These are phyloP conservation scores for Chloroclystis v-ata DNA, from an alignment of 2,888 invertebrate genomes.

Conservation along the genomic window DNA sequence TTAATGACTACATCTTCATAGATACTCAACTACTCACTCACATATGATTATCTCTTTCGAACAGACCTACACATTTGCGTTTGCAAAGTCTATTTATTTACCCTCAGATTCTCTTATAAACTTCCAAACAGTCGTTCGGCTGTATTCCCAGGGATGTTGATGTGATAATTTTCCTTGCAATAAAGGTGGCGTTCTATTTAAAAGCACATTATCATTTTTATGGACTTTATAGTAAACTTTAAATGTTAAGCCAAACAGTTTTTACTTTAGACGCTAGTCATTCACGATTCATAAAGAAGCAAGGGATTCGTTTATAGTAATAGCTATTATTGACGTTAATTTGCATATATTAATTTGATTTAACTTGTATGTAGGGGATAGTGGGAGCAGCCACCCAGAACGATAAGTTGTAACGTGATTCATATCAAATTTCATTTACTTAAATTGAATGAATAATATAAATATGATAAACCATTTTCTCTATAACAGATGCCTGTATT, in stretches of 20 bases:
- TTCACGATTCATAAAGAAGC: too few species aligned
- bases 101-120: conserved; percentile 24
- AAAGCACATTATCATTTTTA: too few species aligned
- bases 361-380: conserved; percentile 9
- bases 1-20: conserved; percentile 63
- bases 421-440: conserved; percentile 13
- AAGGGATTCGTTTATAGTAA: too few species aligned
- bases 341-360: conserved; percentile 1
- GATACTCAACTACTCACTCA: conserved; percentile 35
- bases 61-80: conserved; percentile 7
- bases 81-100: conserved; percentile 8
- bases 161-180: conserved; percentile 46
- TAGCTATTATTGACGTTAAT: background rate
- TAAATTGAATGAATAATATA: conserved; percentile 13
- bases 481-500: background rate
- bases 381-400: conserved; percentile 43
- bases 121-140: conserved; percentile 29
- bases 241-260: too few species aligned
- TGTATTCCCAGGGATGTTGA: conserved; percentile 48
- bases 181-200: conserved; percentile 62
- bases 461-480: background rate
- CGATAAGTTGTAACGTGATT: conserved; percentile 33
- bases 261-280: too few species aligned
- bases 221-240: too few species aligned
- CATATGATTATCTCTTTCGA: conserved; percentile 19